Evolutionary conservation across 2,888 invertebrate species (phyloP), one percentile per base, ranked within the genome.

Genomic region (Caenorhabditis macrosperma): DNA sequence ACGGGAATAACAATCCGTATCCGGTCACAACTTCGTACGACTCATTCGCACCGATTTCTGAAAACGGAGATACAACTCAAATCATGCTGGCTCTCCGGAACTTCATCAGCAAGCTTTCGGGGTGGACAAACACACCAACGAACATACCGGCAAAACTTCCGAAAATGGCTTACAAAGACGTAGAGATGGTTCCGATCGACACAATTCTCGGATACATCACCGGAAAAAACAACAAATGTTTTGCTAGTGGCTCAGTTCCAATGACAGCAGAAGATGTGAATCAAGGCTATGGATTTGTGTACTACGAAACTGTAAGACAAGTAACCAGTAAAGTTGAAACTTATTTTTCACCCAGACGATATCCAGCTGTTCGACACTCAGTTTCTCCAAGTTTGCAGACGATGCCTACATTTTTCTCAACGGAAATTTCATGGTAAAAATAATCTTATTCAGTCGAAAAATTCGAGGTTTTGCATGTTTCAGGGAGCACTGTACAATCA

Each of bases 61-160:
- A 88, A 68, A 79, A 66, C 9, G 88, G 88, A 3, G 83, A 84
- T 35, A 69, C 69, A 12, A 85, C 83, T 7, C 35, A 63, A 0
- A 60, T 78, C 6, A 84, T 78, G 63, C 20, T 48, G 2, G 79
- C 80, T 0, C 81, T 88, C 6, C 26, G 84, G n/a, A 60, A 84
- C 10, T 79, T 60, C 61, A 82, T 88, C 35, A 46, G 33, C 10
- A 50, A 59, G 5, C 38, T 82, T 15, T 50, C 63, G 10, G 50
- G 67, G 17, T 82, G 81, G 82, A 33, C 71, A 22, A 57, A 68
- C 46, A 57, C 68, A 2, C 83, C 85, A 12, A 33, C 77, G 20
- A n/a, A 57, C 3, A 90, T 93, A 0, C 94, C 94, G 0, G 86
- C 87, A 5, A 92, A 92, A 22, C 2, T 52, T 9, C 61, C 54